A percentile compares a stretch with the other conserved stretches of the same genome.
These are phyloP conservation scores for Gallinago nigripennis DNA, from an alignment of 2,797 vertebrate genomes.

Conservation along the genomic window DNA sequence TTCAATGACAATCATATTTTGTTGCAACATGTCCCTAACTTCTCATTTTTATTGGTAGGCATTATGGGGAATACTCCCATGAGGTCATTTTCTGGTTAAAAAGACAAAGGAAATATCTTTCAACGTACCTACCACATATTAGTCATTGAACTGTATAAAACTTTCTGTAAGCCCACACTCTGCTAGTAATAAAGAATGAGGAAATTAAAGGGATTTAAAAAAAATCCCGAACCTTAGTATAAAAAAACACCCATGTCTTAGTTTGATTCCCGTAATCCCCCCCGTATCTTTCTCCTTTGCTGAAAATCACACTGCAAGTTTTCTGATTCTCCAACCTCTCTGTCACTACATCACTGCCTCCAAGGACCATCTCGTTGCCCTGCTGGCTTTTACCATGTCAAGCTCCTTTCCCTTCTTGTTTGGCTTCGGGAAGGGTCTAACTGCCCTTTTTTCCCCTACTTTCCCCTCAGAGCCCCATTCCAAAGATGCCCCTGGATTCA, in stretches of 20 bases:
- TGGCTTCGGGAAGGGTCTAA: neutral
- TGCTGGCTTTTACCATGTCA: neutral
- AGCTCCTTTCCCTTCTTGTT: neutral
- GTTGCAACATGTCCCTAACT: neutral
- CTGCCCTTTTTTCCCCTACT: neutral
- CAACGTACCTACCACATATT: neutral
- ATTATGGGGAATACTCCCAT: neutral
- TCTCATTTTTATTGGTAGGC: neutral
- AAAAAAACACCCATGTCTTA: neutral
- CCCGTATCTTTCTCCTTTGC: neutral
- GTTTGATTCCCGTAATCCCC: neutral
- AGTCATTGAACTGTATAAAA: slow-evolving; percentile 23
- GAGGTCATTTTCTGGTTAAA: slow-evolving; percentile 43
- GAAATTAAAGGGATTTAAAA: slow-evolving; percentile 13
- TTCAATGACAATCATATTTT: neutral
- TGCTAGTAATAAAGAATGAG: slow-evolving; percentile 13
- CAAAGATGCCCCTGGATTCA: neutral
- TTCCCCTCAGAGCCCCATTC: neutral
- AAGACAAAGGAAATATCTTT: slow-evolving; percentile 39
- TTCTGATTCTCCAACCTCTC: neutral
- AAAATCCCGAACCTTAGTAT: neutral
- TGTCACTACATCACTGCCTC: neutral
- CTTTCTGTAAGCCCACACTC: neutral
- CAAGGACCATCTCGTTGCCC: neutral
- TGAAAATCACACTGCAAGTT: neutral